Conservation (phyloP, 1,140 invertebrate species). For the Muscidifurax raptorellus region DNA sequence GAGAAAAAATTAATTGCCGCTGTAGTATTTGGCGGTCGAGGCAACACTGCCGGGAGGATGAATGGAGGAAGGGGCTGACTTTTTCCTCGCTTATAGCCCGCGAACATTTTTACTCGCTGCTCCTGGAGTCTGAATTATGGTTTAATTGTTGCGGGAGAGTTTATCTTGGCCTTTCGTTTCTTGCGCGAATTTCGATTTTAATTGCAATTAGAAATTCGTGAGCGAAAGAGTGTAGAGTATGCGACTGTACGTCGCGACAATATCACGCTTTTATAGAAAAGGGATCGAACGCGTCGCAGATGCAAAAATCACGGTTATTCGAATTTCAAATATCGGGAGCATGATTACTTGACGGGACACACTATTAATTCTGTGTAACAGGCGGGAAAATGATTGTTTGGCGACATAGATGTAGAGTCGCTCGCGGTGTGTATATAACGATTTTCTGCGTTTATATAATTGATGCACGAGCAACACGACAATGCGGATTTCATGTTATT, state of each 20-base stretch:
- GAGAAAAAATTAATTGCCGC: background rate
- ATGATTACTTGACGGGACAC: background rate
- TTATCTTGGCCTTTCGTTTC: too few relatives aligned
- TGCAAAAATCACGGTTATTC: too few relatives aligned
- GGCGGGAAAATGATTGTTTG: background rate
- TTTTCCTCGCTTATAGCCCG: too few relatives aligned
- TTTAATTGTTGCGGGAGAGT: background rate
- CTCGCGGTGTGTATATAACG: background rate
- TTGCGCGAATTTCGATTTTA: background rate
- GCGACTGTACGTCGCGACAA: too few relatives aligned
- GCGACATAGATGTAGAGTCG: too few relatives aligned
- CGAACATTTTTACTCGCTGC: background rate
- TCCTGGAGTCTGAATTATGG: background rate
- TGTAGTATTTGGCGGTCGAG: background rate
- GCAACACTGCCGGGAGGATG: background rate
- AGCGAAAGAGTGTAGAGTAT: too few relatives aligned
- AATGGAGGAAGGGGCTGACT: background rate
- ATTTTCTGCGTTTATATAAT: background rate
- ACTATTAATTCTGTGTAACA: background rate
- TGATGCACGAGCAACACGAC: background rate
- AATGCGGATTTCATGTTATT: conserved; percentile 1
- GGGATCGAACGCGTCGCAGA: too few relatives aligned
- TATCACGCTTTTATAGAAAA: too few relatives aligned
- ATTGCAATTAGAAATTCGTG: too few relatives aligned
- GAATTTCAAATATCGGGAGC: too few relatives aligned